phyloP scores from a whole-genome alignment of 1,140 invertebrate species.

The Zaprionus inermis region DNA sequence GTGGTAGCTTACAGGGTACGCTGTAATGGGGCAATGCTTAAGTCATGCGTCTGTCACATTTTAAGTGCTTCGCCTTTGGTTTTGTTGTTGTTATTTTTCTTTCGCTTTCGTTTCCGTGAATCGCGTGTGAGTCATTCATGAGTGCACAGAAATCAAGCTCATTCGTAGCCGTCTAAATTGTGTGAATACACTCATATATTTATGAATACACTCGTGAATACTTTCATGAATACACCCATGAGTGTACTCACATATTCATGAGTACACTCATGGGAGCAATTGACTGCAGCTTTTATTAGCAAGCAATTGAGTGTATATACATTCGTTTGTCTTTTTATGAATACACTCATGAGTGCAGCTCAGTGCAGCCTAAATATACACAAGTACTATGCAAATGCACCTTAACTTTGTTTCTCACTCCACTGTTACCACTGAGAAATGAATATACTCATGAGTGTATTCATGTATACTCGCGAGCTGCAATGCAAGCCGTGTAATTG shows the following conservation, averaged over 20 bases:
- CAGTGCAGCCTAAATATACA: too few species aligned
- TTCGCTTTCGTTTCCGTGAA: conserved; percentile 20
- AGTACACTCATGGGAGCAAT: background rate
- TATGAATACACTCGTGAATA: conserved; percentile 8
- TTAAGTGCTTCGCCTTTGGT: conserved; percentile 30
- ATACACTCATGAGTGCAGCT: background rate
- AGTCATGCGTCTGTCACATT: conserved; percentile 41
- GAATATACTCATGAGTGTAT: too few species aligned
- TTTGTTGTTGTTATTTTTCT: conserved; percentile 4
- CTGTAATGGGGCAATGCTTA: conserved; percentile 34
- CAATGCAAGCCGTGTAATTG: too few species aligned
- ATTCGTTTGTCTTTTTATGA: background rate
- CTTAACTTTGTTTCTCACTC: too few species aligned
- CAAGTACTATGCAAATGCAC: too few species aligned
- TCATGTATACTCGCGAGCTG: too few species aligned
- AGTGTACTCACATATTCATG: background rate
- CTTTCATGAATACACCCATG: background rate
- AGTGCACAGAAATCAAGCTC: too few species aligned
- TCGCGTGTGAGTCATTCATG: background rate
- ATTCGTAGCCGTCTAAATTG: too few species aligned
- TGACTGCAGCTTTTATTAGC: too few species aligned
- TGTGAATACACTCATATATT: background rate
- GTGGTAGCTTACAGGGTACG: conserved; percentile 26
- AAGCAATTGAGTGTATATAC: background rate
- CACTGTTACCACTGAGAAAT: too few species aligned